Conservation (phyloP, 2,888 invertebrate species). For the Chironomus riparius region DNA sequence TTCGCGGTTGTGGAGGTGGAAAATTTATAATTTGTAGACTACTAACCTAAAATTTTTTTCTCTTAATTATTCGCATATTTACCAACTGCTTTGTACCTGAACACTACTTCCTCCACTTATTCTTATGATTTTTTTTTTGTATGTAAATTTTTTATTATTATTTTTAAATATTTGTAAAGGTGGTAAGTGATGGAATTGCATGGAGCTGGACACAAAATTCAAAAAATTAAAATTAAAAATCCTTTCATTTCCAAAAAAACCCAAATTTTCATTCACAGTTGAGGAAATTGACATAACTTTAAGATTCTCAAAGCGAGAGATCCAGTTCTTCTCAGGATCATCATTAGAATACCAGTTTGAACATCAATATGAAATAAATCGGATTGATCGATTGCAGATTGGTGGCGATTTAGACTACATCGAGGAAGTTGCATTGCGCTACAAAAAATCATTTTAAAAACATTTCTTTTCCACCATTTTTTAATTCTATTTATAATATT, state of each 20-base stretch:
- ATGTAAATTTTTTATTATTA: background rate
- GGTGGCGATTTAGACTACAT: constrained; percentile 16
- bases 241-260: background rate
- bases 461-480: background rate
- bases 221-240: too few species aligned
- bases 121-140: background rate
- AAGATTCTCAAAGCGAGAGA: constrained; percentile 6
- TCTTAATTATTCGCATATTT: background rate
- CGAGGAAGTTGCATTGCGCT: constrained; percentile 18
- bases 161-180: constrained; percentile 1
- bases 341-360: constrained; percentile 13
- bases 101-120: background rate
- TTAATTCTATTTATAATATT: background rate
- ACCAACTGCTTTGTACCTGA: background rate
- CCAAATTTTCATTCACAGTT: constrained; percentile 2
- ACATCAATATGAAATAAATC: constrained; percentile 11
- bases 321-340: constrained; percentile 7
- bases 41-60: background rate
- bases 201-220: background rate
- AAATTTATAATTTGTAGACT: background rate
- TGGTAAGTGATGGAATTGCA: constrained; percentile 7
- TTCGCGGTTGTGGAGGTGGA: too few species aligned
- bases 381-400: constrained; percentile 7
- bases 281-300: constrained; percentile 12
- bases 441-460: background rate